Conservation (phyloP, 2,113 vertebrate species). For the Eupsittula cactorum region DNA sequence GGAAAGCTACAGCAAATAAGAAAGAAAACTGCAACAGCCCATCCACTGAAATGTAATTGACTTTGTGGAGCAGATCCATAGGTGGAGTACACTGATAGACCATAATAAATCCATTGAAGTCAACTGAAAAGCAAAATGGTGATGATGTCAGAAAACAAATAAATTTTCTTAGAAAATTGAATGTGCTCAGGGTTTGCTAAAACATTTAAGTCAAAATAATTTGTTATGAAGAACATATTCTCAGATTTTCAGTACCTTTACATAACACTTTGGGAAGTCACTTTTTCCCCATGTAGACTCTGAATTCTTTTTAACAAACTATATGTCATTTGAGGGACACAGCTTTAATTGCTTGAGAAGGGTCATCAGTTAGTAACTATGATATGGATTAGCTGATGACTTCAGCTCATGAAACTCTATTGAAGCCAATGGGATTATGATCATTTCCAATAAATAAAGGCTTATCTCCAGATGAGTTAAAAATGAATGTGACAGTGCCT, state of each 20-base stretch:
- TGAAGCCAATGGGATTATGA: conserved; percentile 48
- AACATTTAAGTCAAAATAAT: background rate
- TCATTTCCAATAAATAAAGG: conserved; percentile 53
- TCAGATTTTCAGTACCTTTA: background rate
- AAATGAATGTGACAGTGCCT: conserved; percentile 35
- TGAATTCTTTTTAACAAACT: background rate
- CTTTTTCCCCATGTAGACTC: background rate
- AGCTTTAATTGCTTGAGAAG: conserved; percentile 15
- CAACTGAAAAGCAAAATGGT: background rate
- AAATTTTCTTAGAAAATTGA: background rate
- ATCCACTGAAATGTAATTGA: background rate
- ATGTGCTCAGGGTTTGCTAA: background rate
- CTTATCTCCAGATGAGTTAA: conserved; percentile 20
- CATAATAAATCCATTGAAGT: background rate
- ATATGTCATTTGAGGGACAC: background rate
- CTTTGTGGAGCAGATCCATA: background rate
- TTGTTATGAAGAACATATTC: background rate
- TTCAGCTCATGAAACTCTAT: conserved; percentile 13
- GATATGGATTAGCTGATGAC: conserved; percentile 44
- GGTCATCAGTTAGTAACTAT: conserved; percentile 31
- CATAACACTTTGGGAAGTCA: background rate
- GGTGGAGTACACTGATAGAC: background rate
- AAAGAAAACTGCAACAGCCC: background rate
- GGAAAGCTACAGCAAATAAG: conserved; percentile 31
- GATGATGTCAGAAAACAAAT: background rate